Conservation (phyloP, 2,113 vertebrate genomes). For the Cepphus grylle region DNA sequence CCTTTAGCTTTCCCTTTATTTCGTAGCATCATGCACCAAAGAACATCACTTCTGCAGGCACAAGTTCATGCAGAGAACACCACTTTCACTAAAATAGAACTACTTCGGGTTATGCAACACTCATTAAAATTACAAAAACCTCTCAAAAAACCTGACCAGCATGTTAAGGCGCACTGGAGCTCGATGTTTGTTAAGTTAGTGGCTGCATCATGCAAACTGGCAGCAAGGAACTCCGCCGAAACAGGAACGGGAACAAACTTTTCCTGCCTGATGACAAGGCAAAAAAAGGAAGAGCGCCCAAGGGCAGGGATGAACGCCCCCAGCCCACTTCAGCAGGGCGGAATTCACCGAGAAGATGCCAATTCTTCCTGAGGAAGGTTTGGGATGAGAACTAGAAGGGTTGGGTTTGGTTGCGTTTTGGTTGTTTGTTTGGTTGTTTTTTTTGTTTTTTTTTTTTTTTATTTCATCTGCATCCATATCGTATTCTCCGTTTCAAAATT, state of each 20-base stretch:
- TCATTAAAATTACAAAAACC: constrained; percentile 27
- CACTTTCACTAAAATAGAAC: constrained; percentile 39
- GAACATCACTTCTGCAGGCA: constrained; percentile 5
- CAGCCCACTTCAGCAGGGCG: accelerated
- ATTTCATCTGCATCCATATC: background rate
- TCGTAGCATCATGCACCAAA: constrained; percentile 23
- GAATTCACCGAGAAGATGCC: background rate
- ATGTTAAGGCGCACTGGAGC: background rate
- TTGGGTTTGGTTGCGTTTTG: too few species aligned
- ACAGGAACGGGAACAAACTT: background rate
- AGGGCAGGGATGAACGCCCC: background rate
- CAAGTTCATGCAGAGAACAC: constrained; percentile 64
- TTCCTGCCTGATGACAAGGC: background rate
- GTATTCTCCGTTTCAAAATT: background rate
- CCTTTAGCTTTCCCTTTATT: background rate
- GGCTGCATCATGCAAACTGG: constrained; percentile 52
- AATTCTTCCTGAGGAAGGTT: background rate
- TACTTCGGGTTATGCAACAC: constrained; percentile 46
- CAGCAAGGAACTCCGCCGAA: background rate
- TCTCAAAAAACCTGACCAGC: background rate
- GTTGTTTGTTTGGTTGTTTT: too few species aligned
- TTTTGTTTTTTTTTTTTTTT: too few species aligned
- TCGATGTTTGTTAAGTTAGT: background rate
- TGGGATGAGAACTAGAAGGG: background rate
- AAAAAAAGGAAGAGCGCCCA: background rate